Evolutionary conservation across 2,113 vertebrate species (phyloP).

Genomic region (Acanthochromis polyacanthus): DNA sequence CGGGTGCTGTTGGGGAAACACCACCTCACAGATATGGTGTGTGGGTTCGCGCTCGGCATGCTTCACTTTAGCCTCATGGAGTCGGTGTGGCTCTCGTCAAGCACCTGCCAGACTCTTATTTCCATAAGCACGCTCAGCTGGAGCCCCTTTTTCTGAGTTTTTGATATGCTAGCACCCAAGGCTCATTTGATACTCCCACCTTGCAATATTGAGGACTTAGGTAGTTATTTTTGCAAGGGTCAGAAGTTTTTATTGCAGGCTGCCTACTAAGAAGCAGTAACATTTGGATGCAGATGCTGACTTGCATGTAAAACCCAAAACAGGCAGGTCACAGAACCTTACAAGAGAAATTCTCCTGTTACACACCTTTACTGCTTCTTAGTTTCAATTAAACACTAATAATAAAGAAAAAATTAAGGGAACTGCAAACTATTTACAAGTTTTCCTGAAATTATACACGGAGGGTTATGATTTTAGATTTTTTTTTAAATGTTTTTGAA

Average conservation of each 20-base stretch:
- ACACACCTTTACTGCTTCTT: slow-evolving; percentile 12
- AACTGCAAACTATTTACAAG: slow-evolving; percentile 6
- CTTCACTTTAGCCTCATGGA: slow-evolving; percentile 95
- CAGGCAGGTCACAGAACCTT: slow-evolving; percentile 18
- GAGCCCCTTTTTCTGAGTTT: slow-evolving; percentile 79
- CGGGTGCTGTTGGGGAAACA: slow-evolving; percentile 93
- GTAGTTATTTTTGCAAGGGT: slow-evolving; percentile 29
- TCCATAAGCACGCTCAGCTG: slow-evolving; percentile 90
- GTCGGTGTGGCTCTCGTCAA: slow-evolving; percentile 94
- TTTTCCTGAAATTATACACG: background rate
- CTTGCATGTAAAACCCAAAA: slow-evolving; percentile 52
- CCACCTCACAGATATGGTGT: slow-evolving; percentile 93
- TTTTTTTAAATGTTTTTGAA: background rate
- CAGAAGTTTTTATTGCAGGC: slow-evolving; percentile 27
- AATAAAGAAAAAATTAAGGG: slow-evolving; percentile 5
- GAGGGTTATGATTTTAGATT: background rate
- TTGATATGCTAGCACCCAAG: slow-evolving; percentile 21
- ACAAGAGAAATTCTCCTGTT: slow-evolving; percentile 1
- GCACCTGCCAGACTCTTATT: slow-evolving; percentile 94
- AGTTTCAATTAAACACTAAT: background rate
- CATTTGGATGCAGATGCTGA: slow-evolving; percentile 33
- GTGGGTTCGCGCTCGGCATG: slow-evolving; percentile 92
- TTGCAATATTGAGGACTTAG: slow-evolving; percentile 5
- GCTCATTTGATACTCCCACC: slow-evolving; percentile 42
- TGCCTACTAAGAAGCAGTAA: slow-evolving; percentile 19